A percentile compares a stretch with the other conserved stretches of the same genome.
Evolutionary conservation across 2,888 invertebrate species (phyloP).

Genomic region (Lepidonotus clava): DNA sequence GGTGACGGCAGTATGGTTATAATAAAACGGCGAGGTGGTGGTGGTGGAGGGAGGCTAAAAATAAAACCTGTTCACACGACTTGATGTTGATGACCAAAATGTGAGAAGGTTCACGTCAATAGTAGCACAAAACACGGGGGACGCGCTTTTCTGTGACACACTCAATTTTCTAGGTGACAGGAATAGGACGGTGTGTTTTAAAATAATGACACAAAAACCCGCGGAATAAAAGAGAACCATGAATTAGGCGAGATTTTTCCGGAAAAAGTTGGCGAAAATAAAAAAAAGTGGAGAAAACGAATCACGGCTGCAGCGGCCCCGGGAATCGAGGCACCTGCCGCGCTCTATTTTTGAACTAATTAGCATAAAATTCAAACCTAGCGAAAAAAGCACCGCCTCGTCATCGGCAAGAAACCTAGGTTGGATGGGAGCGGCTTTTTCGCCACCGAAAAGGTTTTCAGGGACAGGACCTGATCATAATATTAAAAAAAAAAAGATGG

Average conservation of each 20-base stretch:
- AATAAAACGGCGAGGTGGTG: neutral
- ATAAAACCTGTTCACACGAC: neutral
- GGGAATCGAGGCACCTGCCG: constrained; percentile 28
- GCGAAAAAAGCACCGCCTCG: neutral
- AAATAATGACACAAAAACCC: constrained; percentile 14
- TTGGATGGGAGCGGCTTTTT: neutral
- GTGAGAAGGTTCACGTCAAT: neutral
- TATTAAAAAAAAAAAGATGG: no score
- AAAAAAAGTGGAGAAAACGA: neutral
- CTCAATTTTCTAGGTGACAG: neutral
- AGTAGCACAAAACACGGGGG: neutral
- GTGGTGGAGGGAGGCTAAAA: constrained; percentile 1
- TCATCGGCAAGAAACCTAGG: constrained; percentile 14
- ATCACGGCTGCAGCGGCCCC: neutral
- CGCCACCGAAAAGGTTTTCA: constrained; percentile 7
- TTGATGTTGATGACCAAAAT: neutral
- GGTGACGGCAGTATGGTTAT: neutral
- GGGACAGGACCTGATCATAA: no score
- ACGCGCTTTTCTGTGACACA: neutral
- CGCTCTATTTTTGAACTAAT: constrained; percentile 13
- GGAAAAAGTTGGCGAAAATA: neutral
- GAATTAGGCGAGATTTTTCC: constrained; percentile 7
- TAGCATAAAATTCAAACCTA: constrained; percentile 43
- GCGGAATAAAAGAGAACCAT: neutral
- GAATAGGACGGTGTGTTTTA: neutral